Percentiles rank a stretch among this genome's conserved stretches.
Evolutionary conservation across 2,113 vertebrate genomes (phyloP).

Genomic region (Colinus virginianus): DNA sequence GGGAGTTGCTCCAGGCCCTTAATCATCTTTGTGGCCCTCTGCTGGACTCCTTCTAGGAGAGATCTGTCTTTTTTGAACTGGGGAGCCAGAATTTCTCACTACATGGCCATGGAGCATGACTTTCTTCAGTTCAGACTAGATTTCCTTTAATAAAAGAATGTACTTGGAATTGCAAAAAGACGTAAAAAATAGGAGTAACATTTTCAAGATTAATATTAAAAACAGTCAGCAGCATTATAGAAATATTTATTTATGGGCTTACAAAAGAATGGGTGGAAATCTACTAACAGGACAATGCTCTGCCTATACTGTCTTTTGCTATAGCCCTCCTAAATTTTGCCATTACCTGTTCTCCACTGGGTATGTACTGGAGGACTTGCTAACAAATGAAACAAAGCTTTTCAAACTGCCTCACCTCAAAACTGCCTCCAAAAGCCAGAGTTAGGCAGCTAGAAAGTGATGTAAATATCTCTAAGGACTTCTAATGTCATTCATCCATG

Average conservation of each 20-base stretch:
- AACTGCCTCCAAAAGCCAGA: neutral
- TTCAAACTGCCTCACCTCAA: constrained; percentile 24
- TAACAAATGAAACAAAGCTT: constrained; percentile 41
- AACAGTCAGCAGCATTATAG: neutral
- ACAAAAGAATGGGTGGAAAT: constrained; percentile 26
- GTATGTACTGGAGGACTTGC: neutral
- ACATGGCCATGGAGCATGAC: neutral
- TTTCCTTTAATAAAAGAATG: neutral
- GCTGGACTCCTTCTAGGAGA: no score
- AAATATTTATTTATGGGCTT: constrained; percentile 5
- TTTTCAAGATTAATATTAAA: constrained; percentile 4
- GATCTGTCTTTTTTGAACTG: no score
- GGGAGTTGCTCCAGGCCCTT: no score
- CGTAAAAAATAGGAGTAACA: neutral
- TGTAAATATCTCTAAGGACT: neutral
- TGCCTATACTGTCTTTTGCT: constrained; percentile 6
- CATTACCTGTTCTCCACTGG: neutral
- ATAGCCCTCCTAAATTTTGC: neutral
- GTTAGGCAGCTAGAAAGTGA: neutral
- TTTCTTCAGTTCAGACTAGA: neutral
- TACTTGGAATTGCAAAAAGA: neutral
- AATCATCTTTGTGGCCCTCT: no score
- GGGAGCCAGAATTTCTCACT: neutral
- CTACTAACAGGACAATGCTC: constrained; percentile 21
- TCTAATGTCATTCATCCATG: neutral